Evolutionary conservation across 2,113 vertebrate species (phyloP), one percentile per base, ranked within the genome.

Genomic region (Beaufortia kweichowensis): DNA sequence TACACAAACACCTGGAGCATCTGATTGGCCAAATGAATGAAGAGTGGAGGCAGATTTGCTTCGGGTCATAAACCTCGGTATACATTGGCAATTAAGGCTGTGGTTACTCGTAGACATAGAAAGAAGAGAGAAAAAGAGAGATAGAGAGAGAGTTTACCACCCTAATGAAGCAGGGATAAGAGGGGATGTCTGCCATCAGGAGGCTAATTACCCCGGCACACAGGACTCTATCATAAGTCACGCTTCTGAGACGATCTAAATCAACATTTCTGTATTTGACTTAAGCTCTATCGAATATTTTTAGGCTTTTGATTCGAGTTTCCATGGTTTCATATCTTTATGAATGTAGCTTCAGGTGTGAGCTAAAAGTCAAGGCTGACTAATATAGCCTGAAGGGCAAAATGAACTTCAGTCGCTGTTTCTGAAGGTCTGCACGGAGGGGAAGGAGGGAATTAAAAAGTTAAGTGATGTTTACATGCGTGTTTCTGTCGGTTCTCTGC

Each of bases 21-120:
- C 19, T 43, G 83, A 90, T 86, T 63, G 82, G 76, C 53, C 75
- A 86, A 84, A 81, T 81, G 87, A 87, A 88, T 87, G 75, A 1
- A 41, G 83, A 83, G 75, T 72, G 81, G 68, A 86, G 83, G 43
- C 80, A 72, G 77, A 79, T 84, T 89, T 87, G 77, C 78, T 85
- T 43, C 66, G 81, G 82, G 80, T 87, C 80, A 85, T 88, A 79
- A 86, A 88, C 87, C 84, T 35, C 24, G 43, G 76, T 85, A 84
- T 83, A 81, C 82, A 53, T n/a, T 82, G 88, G 85, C 88, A 84
- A 90, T 84, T 85, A 88, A 84, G 83, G 62, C 55, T 80, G 78
- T 87, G 84, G 87, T 78, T 85, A 84, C 83, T 66, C 63, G 35
- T 28, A 65, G 56, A 19, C 10, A 61, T 23, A 17, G 23, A 65